phyloP scores from a whole-genome alignment of 2,113 vertebrate genomes.

The Calyptomena viridis region DNA sequence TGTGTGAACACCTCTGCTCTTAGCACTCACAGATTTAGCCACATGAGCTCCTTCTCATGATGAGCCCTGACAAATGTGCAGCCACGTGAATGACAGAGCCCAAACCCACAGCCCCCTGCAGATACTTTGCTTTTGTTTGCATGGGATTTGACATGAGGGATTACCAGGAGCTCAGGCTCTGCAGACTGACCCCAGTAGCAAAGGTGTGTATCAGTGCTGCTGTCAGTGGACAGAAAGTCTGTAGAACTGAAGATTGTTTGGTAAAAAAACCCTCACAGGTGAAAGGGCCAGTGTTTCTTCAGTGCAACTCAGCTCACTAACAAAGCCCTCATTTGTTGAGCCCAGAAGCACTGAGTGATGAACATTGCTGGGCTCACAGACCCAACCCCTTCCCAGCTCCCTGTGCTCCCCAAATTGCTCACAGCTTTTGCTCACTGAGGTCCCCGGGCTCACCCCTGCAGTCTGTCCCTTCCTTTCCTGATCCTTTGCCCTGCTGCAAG shows the following conservation, averaged over 20 bases:
- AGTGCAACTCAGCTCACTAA: background rate
- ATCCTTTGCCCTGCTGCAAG: background rate
- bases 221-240: background rate
- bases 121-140: background rate
- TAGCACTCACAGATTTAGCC: background rate
- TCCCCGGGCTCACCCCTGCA: background rate
- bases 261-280: background rate
- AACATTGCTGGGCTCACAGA: background rate
- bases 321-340: background rate
- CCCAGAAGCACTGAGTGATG: background rate
- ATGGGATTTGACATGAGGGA: background rate
- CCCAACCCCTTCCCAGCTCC: background rate
- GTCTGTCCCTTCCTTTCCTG: background rate
- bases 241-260: background rate
- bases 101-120: background rate
- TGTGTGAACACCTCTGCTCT: constrained; percentile 23
- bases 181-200: background rate
- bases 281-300: background rate
- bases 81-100: background rate
- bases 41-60: background rate
- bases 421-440: fast-evolving
- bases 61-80: background rate
- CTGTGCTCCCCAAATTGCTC: background rate
- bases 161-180: background rate
- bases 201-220: background rate